Conservation (phyloP, 2,888 invertebrate genomes). For the Agriotes lineatus region DNA sequence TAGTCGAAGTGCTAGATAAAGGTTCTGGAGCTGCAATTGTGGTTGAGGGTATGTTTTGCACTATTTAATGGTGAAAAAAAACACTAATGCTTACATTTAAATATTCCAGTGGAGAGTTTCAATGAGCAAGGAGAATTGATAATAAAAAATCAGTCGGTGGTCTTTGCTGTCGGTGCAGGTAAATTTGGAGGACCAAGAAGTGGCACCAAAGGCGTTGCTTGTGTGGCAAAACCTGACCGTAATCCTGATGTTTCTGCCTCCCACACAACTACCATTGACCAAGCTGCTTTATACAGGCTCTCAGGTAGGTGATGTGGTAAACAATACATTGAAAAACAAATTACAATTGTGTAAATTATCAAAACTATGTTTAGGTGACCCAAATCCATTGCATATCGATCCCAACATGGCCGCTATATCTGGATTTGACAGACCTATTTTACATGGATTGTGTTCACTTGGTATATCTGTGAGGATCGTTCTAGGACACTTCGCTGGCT, state of each 20-base stretch:
- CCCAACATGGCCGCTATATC: conserved; percentile 84
- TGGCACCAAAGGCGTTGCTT: conserved; percentile 76
- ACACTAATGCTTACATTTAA: too few species aligned
- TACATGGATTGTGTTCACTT: conserved; percentile 94
- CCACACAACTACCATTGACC: conserved; percentile 84
- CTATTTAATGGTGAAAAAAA: not conserved
- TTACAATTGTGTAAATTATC: not conserved
- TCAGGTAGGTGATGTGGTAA: conserved; percentile 59
- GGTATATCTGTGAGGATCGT: conserved; percentile 86
- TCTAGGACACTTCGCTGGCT: conserved; percentile 80
- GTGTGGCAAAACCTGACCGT: conserved; percentile 78
- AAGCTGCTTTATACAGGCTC: conserved; percentile 80
- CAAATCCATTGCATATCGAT: conserved; percentile 97
- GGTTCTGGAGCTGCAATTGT: conserved; percentile 92
- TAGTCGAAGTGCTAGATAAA: conserved; percentile 93
- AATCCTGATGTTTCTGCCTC: conserved; percentile 81
- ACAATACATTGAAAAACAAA: too few species aligned
- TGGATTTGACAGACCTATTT: conserved; percentile 89
- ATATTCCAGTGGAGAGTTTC: conserved; percentile 73
- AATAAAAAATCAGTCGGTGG: conserved; percentile 81
- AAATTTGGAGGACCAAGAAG: conserved; percentile 88
- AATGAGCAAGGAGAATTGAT: conserved; percentile 79
- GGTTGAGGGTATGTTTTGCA: conserved; percentile 57
- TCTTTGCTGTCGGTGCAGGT: conserved; percentile 88
- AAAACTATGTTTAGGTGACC: conserved; percentile 78